These are phyloP conservation scores for Cephus runcator DNA, from an alignment of 2,888 invertebrate genomes.

Conservation along the genomic window DNA sequence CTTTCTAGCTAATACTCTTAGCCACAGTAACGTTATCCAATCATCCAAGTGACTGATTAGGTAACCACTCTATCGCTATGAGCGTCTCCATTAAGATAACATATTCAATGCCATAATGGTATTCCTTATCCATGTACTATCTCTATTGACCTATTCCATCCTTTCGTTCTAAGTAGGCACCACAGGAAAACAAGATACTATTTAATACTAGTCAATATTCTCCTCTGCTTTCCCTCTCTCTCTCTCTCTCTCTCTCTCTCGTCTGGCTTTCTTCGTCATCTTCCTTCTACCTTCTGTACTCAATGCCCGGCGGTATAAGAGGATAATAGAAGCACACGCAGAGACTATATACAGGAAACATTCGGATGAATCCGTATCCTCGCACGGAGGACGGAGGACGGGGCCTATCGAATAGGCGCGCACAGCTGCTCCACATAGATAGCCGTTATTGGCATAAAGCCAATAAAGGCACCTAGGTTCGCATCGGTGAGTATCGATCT, in stretches of 20 bases:
- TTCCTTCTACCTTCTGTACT: constrained; percentile 8
- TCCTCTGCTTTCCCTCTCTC: neutral
- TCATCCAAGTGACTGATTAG: neutral
- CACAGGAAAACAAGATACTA: neutral
- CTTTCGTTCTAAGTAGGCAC: neutral
- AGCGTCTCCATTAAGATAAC: constrained; percentile 43
- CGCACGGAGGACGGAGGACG: neutral
- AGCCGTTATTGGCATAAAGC: constrained; percentile 60
- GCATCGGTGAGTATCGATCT: constrained; percentile 34
- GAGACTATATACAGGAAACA: neutral
- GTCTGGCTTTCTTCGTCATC: constrained; percentile 6
- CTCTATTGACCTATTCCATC: neutral
- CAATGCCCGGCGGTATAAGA: neutral
- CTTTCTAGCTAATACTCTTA: neutral
- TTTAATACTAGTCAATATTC: constrained; percentile 5
- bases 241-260: neutral
- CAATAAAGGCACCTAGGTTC: constrained; percentile 52
- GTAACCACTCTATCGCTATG: constrained; percentile 28
- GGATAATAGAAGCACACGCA: neutral
- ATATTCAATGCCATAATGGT: constrained; percentile 36
- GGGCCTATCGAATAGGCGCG: constrained; percentile 35
- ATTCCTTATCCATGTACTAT: constrained; percentile 22
- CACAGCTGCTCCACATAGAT: constrained; percentile 63
- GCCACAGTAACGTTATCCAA: neutral
- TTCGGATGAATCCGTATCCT: neutral